Conservation (phyloP, 2,797 vertebrate genomes). For the Perodicticus potto region DNA sequence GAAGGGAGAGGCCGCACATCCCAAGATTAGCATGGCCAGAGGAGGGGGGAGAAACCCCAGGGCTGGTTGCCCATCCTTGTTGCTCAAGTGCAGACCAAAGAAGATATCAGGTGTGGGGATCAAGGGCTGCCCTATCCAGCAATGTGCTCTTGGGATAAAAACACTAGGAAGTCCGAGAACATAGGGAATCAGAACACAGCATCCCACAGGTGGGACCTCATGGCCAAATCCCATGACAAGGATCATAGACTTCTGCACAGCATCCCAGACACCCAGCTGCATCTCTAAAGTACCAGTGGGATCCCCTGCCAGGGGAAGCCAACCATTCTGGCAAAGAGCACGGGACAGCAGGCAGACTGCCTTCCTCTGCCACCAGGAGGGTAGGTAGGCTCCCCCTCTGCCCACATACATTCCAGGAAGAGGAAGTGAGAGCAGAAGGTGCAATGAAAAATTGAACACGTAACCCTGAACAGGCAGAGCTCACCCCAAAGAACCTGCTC, state of each 20-base stretch:
- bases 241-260: not conserved
- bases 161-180: not conserved
- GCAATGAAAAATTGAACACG: not conserved
- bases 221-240: not conserved
- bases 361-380: not conserved
- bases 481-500: not conserved
- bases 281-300: not conserved
- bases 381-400: not conserved
- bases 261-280: not conserved
- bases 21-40: not conserved
- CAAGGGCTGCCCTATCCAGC: not conserved
- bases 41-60: not conserved
- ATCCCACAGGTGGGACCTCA: not conserved
- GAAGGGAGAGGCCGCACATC: not conserved
- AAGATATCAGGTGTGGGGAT: not conserved
- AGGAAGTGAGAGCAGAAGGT: not conserved
- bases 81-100: not conserved
- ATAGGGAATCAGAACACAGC: not conserved
- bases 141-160: not conserved
- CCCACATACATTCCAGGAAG: not conserved
- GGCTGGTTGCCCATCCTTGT: not conserved
- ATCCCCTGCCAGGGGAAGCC: not conserved
- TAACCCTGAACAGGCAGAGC: not conserved
- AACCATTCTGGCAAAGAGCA: fast-evolving
- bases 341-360: fast-evolving